Percentiles rank a stretch among this genome's conserved stretches.
Conservation (phyloP, 1,140 invertebrate species). For the Drosophila subobscura region DNA sequence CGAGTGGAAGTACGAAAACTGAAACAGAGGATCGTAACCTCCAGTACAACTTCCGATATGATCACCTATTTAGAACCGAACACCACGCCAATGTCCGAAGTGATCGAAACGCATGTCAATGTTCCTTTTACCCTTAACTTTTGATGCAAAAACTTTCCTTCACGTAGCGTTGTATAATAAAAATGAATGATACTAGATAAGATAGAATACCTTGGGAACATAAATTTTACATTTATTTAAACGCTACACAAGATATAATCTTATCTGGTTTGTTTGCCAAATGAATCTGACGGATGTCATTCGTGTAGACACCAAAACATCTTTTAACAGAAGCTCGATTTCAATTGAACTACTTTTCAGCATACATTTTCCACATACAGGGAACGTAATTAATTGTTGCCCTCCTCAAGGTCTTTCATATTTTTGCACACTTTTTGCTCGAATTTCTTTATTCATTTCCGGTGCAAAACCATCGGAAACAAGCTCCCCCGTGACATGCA, state of each 20-base stretch:
- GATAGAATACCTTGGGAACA: background rate
- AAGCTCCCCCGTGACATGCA: too few relatives aligned
- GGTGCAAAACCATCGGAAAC: too few relatives aligned
- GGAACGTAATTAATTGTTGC: background rate
- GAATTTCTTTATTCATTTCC: too few relatives aligned
- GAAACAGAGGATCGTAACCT: too few relatives aligned
- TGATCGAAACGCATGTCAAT: background rate
- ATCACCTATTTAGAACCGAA: background rate
- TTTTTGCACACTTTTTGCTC: too few relatives aligned
- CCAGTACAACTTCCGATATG: background rate
- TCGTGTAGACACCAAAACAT: background rate
- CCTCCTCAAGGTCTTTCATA: too few relatives aligned
- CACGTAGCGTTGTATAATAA: background rate
- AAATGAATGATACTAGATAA: conserved; percentile 7
- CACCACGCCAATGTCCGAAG: too few relatives aligned
- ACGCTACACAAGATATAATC: conserved; percentile 7
- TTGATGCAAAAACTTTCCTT: conserved; percentile 12
- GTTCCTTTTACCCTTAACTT: conserved; percentile 9
- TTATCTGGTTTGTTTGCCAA: conserved; percentile 23
- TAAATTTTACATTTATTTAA: conserved; percentile 37
- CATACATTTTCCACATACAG: background rate
- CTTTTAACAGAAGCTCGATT: too few relatives aligned
- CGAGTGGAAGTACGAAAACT: background rate
- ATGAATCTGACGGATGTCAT: conserved; percentile 15
- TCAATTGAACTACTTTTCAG: too few relatives aligned